phyloP scores from a whole-genome alignment of 1,140 invertebrate genomes.

The Drosophila oshimai region DNA sequence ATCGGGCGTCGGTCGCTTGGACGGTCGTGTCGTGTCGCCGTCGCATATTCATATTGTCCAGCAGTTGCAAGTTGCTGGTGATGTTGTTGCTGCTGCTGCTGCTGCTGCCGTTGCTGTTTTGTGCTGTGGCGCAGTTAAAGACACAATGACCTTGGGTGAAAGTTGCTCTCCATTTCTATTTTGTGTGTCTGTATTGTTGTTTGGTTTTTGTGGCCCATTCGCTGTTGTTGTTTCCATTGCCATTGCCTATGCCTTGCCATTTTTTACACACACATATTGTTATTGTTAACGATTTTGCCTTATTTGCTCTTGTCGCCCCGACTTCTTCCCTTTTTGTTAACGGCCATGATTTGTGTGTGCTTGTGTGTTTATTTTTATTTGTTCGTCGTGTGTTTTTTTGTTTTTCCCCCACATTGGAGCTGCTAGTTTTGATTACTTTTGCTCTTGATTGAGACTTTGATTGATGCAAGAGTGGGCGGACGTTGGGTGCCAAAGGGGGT shows the following conservation, averaged over 20 bases:
- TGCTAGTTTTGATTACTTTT: constrained; percentile 71
- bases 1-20: constrained; percentile 30
- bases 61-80: constrained; percentile 30
- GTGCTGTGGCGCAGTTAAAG: constrained; percentile 70
- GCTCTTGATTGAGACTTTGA: constrained; percentile 67
- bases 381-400: constrained; percentile 34
- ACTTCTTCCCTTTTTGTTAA: constrained; percentile 49
- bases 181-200: constrained; percentile 42
- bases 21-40: constrained; percentile 15
- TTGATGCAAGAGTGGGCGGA: constrained; percentile 24
- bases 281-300: constrained; percentile 67
- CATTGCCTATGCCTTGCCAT: constrained; percentile 34
- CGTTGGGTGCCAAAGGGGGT: background rate
- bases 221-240: constrained; percentile 18
- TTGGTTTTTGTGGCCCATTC: constrained; percentile 36
- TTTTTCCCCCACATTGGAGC: constrained; percentile 13
- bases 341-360: constrained; percentile 25
- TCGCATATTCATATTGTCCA: constrained; percentile 47
- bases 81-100: constrained; percentile 6
- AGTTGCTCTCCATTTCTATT: constrained; percentile 82
- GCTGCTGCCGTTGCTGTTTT: constrained; percentile 43
- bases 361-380: constrained; percentile 15
- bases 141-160: constrained; percentile 82
- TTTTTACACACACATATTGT: constrained; percentile 52
- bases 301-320: constrained; percentile 23